Evolutionary conservation across 2,888 invertebrate species (phyloP), one percentile per base, ranked within the genome.

Genomic region (Hecatera dysodea): DNA sequence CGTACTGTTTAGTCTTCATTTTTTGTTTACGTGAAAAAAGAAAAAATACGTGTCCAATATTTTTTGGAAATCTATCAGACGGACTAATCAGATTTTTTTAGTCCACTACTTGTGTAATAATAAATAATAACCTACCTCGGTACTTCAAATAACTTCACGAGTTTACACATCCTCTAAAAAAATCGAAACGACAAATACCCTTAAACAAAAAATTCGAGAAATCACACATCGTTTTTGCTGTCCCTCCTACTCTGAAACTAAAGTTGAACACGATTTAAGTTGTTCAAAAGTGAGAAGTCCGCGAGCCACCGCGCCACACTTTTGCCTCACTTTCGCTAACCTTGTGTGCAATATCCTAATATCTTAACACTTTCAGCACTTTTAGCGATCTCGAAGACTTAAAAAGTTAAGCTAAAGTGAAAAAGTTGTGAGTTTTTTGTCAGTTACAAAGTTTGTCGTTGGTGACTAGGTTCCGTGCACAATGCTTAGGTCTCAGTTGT

Each of bases 211-310:
- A 15, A 33, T 52, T 19, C 19, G 4, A 36, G 1, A 50, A 63
- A 22, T n/a, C 39, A 64, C 61, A 42, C 15, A 68, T 77, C 72
- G 5, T 75, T 67, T 82, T 39, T 90, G 92, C 88, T 61, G 65
- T 74, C 92, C n/a, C 79, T 94, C 91, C 91, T 59, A 67, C 57
- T 81, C 80, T 75, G 75, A 81, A 87, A 89, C 87, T 86, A 84
- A 93, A 93, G 89, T 94, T 93, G 92, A 89, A 85, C 89, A 85
- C 93, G 91, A 90, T 93, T 92, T 90, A 94, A 94, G 92, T 93
- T 92, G 91, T 89, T 90, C 70, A 83, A 77, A 91, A 92, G 90
- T 90, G 88, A 67, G 84, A 93, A 94, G 89, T 93, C 92, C 76
- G 53, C 70, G 72, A 57, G 74, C 75, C 42, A 24, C 68, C 59